These are phyloP conservation scores for Bimastos eiseni DNA, from an alignment of 2,888 invertebrate genomes.

Conservation along the genomic window DNA sequence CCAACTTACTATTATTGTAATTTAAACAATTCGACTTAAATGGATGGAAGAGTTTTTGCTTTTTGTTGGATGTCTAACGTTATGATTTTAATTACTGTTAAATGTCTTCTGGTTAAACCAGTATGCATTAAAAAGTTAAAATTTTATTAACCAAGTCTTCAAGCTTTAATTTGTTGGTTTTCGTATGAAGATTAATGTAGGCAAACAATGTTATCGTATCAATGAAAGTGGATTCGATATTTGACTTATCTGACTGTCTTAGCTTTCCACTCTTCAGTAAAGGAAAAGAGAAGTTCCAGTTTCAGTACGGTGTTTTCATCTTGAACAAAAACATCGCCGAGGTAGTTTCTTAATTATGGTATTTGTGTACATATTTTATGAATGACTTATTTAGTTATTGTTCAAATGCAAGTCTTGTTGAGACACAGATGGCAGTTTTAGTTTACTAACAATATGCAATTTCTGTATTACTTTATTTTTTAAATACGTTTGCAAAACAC, in stretches of 20 bases:
- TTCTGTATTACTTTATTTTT: neutral
- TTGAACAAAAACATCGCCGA: constrained; percentile 94
- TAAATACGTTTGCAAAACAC: neutral
- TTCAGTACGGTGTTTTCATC: constrained; percentile 86
- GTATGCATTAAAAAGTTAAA: neutral
- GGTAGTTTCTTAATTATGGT: constrained; percentile 52
- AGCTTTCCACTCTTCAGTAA: constrained; percentile 83
- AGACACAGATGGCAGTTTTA: neutral
- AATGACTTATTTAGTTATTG: neutral
- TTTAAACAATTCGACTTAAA: neutral
- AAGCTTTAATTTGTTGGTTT: neutral
- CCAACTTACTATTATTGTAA: neutral
- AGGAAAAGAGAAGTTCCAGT: constrained; percentile 77
- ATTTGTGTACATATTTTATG: neutral
- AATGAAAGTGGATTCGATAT: neutral
- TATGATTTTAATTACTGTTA: neutral
- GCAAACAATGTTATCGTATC: too few relatives aligned
- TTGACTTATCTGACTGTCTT: constrained; percentile 46
- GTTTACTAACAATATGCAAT: neutral
- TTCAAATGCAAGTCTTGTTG: too few relatives aligned
- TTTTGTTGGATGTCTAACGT: neutral
- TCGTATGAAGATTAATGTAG: neutral
- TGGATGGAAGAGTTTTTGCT: neutral
- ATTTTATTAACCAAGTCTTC: neutral
- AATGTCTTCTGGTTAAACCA: neutral